Conservation (phyloP, 1,140 invertebrate species). For the Plodia interpunctella region DNA sequence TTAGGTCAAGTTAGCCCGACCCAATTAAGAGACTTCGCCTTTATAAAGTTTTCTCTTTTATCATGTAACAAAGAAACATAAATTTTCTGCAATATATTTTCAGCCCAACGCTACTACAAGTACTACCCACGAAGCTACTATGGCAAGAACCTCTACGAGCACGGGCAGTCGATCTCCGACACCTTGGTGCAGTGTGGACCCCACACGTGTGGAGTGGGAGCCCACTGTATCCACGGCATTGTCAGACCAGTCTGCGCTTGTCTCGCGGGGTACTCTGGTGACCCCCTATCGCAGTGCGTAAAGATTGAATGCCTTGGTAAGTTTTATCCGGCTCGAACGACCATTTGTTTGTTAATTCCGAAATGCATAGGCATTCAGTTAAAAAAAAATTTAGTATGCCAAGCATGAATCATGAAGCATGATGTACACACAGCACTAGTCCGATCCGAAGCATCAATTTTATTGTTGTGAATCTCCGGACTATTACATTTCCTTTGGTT, state of each 20-base stretch:
- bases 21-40: too few relatives aligned
- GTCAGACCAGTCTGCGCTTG: conserved; percentile 84
- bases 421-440: too few relatives aligned
- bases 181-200: conserved; percentile 59
- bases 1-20: too few relatives aligned
- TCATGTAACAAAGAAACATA: too few relatives aligned
- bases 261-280: conserved; percentile 83
- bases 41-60: too few relatives aligned
- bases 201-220: conserved; percentile 79
- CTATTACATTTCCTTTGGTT: too few relatives aligned
- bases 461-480: too few relatives aligned
- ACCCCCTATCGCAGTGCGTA: conserved; percentile 81
- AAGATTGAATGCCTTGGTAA: conserved; percentile 81
- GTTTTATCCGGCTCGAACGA: conserved; percentile 18
- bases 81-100: conserved; percentile 14
- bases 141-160: conserved; percentile 53
- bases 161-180: conserved; percentile 64
- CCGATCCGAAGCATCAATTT: too few relatives aligned
- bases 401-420: too few relatives aligned
- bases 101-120: conserved; percentile 59
- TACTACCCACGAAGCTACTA: conserved; percentile 47
- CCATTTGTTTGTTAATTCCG: too few relatives aligned
- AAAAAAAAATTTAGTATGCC: too few relatives aligned
- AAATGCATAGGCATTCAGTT: too few relatives aligned
- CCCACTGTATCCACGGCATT: conserved; percentile 79